phyloP scores from a whole-genome alignment of 1,140 invertebrate species.

The Laupala kohalensis region DNA sequence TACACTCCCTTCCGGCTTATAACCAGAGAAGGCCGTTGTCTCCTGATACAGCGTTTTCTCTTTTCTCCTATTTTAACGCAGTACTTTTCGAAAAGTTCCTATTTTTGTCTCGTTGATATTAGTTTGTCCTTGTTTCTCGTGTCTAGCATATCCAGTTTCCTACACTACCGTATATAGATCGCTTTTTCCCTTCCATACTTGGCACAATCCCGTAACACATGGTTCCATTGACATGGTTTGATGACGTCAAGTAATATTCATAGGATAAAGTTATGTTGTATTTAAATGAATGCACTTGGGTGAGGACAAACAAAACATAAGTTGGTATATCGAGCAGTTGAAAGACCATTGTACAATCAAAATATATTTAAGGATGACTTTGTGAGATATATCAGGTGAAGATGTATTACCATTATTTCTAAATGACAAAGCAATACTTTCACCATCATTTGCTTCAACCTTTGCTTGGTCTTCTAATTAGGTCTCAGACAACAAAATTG shows the following conservation, averaged over 20 bases:
- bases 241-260: constrained; percentile 23
- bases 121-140: no score
- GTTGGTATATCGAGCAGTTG: constrained; percentile 33
- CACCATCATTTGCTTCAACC: constrained; percentile 13
- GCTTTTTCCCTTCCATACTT: no score
- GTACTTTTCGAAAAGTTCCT: no score
- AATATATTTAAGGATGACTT: not conserved
- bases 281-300: constrained; percentile 50
- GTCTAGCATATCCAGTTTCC: no score
- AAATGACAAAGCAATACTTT: constrained; percentile 14
- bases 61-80: no score
- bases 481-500: not conserved
- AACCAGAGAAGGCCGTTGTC: no score
- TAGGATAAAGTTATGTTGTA: constrained; percentile 46
- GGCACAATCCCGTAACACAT: no score
- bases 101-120: no score
- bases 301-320: constrained; percentile 40
- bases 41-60: no score
- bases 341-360: constrained; percentile 24
- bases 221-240: constrained; percentile 34
- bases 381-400: not conserved
- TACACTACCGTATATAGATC: no score
- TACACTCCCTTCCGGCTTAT: no score
- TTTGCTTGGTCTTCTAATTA: not conserved
- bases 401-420: constrained; percentile 10